Percentiles rank a stretch among this genome's conserved stretches.
These are phyloP conservation scores for Cottoperca gobio DNA, from an alignment of 2,797 vertebrate genomes.

Conservation along the genomic window DNA sequence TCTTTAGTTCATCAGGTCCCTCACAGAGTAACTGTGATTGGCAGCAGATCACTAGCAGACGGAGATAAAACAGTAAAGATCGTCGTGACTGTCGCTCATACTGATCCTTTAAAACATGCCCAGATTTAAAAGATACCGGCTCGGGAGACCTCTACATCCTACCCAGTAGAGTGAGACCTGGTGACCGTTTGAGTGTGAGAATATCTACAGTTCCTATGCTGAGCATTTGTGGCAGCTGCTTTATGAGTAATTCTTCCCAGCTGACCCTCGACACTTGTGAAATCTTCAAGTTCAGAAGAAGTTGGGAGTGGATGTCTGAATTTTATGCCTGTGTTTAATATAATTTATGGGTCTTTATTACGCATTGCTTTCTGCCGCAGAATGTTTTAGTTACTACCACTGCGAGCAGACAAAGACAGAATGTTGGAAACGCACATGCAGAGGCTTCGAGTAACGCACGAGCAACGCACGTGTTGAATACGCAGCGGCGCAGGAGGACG, in stretches of 20 bases:
- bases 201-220: constrained; percentile 20
- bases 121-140: too few relatives aligned
- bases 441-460: neutral
- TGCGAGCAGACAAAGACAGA: neutral
- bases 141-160: neutral
- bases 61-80: neutral
- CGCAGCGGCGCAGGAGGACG: too few relatives aligned
- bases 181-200: neutral
- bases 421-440: neutral
- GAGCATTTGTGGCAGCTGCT: constrained; percentile 40
- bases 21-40: too few relatives aligned
- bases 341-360: neutral
- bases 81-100: neutral
- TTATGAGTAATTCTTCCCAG: constrained; percentile 10
- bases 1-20: too few relatives aligned
- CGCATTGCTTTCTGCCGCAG: neutral
- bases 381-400: neutral
- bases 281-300: neutral
- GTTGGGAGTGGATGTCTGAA: neutral
- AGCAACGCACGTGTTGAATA: neutral
- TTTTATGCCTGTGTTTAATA: neutral
- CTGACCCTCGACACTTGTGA: neutral
- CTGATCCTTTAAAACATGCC: neutral
- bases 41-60: neutral
- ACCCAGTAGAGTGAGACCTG: constrained; percentile 25